Base-by-base conservation (phyloP, 2,888 invertebrate species). In the Acleris laterana region DNA sequence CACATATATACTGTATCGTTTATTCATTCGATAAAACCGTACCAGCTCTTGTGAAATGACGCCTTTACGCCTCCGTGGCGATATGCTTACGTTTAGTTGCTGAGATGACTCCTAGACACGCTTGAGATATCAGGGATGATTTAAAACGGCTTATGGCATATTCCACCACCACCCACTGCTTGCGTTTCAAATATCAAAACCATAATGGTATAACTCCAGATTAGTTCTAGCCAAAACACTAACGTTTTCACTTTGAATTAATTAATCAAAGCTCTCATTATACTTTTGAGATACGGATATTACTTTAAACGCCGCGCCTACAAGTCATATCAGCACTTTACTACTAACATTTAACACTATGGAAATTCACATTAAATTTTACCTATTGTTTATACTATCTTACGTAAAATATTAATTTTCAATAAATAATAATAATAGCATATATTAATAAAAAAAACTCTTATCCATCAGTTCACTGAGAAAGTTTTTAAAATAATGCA, bases 401-500 rank as follows among this genome's bases (percentile, higher is more conserved):
- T 84, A 82, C 22, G 49, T 87, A 87, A 89, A 89, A 88, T 88
- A 89, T 82, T 77, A 78, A 79, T 79, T 80, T 81, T 88, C 79
- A 92, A 92, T 92, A 90, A 92, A 92, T 92, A 92, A 89, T 91
- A 92, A 92, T 92, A 92, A 89, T 91, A 89, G 85, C 83, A 90
- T 90, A 90, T 90, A 90, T 90, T 91, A 91, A 82, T 84, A 81
- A 83, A 79, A 81, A 72, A 80, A 78, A 72, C 69, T 80, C n/a
- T 62, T 46, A 25, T 48, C 16, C 56, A 46, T 66, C 61, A 62
- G 61, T 57, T 57, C 66, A 57, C 22, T 66, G 65, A 61, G 51
- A 44, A 52, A 11, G 19, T 52, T 57, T 49, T 46, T 28, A 44
- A 64, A 20, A 61, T 59, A 59, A 64, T 60, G 60, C 60, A 53